Base-by-base conservation (phyloP, 2,113 vertebrate genomes). In the Sturnira hondurensis region DNA sequence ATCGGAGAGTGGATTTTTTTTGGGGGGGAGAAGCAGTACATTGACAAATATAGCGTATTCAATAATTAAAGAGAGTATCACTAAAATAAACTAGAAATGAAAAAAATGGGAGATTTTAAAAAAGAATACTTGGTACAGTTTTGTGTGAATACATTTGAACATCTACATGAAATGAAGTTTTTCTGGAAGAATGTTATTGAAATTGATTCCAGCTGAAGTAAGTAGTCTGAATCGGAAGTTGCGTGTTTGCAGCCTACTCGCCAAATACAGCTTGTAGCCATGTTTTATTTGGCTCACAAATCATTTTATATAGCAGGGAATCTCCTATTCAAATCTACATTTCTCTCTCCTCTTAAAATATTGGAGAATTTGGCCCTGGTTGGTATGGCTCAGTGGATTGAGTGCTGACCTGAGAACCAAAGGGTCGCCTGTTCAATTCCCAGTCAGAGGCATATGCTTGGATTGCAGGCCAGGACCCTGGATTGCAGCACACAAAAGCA, bases 291-390 rank as follows among this genome's bases (percentile, higher is more conserved):
- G 91, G 84, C 80, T 73, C 61, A 20, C 20, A 41, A 17, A 15
- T 47, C 61, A 54, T 73, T 96, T 92, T 85, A 68, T 93, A 63
- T 73, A 83, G 84, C 80, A 96, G 77, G 68, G 91, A 83, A 89
- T 54, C 47, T 83, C 68, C 50, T 82, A 65, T 78, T 83, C 58
- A 89, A 91, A 71, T 68, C 47, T 43, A 4, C 33, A 33, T 58
- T 78, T 78, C 41, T 85, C 33, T 65, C 20, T 81, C 45, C 45
- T 92, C 54, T 93, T 86, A 74, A 89, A 96, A 78, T 83, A 17
- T 45, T 73, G 81, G 80, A 58, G 41, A 54, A 61, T 38, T 84
- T 68, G 85, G 33, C 74, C 56, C 20, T 58, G 56, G 56, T 24
- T 58, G 56, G 22, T 58, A 24, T 58, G 22, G 56, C 22, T 58